Evolutionary conservation across 1,140 invertebrate genomes (phyloP).

Genomic region (Tetramorium parvispinum): DNA sequence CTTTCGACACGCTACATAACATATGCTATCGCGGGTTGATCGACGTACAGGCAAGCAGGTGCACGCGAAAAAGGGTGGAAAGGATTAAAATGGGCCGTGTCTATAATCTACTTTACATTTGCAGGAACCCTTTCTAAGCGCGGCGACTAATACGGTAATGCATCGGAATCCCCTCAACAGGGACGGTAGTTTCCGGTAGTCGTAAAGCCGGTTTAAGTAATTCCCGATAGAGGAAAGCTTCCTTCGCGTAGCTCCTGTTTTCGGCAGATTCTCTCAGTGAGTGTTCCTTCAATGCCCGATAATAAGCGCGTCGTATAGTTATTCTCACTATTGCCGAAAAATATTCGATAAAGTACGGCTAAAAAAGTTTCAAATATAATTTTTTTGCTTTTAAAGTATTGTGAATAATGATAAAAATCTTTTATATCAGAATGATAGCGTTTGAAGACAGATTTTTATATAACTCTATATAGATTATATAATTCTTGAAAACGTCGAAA

Average conservation of each 20-base stretch:
- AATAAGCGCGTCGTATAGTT: conserved; percentile 18
- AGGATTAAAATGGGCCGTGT: conserved; percentile 80
- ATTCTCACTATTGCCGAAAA: not conserved
- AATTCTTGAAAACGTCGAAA: not conserved
- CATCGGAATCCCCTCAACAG: conserved; percentile 83
- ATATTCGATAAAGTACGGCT: not conserved
- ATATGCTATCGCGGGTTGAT: not conserved
- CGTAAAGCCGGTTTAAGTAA: conserved; percentile 85
- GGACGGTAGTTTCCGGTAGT: conserved; percentile 81
- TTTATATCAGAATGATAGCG: not conserved
- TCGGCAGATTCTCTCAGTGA: conserved; percentile 44
- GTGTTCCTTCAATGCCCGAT: conserved; percentile 18
- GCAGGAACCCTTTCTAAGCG: conserved; percentile 83
- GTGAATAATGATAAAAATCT: not conserved
- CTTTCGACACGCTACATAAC: not conserved
- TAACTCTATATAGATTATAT: too few species aligned
- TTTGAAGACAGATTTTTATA: not conserved
- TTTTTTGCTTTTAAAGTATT: not conserved
- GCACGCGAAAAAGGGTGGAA: conserved; percentile 67
- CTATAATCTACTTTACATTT: conserved; percentile 84
- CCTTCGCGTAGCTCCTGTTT: conserved; percentile 55
- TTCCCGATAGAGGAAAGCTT: conserved; percentile 83
- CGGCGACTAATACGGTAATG: conserved; percentile 85
- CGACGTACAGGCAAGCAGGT: conserved; percentile 25
- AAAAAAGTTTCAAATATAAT: not conserved